Base-by-base conservation (phyloP, 2,888 invertebrate species). In the Rosalia funebris region DNA sequence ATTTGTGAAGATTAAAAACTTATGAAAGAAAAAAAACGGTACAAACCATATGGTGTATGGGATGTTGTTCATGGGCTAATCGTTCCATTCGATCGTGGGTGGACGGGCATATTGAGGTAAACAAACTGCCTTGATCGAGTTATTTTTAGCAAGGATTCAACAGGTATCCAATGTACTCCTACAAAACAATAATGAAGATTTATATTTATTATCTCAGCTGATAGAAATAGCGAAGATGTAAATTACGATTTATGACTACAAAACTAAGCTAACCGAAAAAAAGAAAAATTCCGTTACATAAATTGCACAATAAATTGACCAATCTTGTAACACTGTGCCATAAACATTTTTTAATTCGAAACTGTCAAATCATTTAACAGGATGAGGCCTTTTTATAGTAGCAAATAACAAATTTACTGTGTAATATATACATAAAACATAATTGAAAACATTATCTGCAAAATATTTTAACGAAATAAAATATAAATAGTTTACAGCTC, bases 121-220 rank as follows among this genome's bases (percentile, higher is more conserved):
- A 63, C 60, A 60, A 63, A 63, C 63, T 60, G 63, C 63, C 63
- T 63, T 63, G 63, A 63, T 60, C 63, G 60, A 63, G 60, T 63
- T 57, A 53, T 47, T 53, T 53, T 41, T 47, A 47, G 53, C 53
- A 53, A 53, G 53, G 53, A 42, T 53, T 32, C 53, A 32, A 17
- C 50, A 42, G 53, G 41, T 53, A 36, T 37, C 48, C 19, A 19
- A 1, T 48, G 15, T 37, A 31, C 37, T 36, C 17, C 41, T 15
- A 10, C 41, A 42, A 42, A 42, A 42, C 16, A 16, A 17, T 17
- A 42, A 42, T 12, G 15, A 39, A 14, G 15, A 14, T 39, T 42
- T 42, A 34, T 34, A 34, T 34, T 34, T 34, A 34, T 34, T 11
- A 34, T 34, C 34, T 34, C 34, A n/a, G 34, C 5, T n/a, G 34